These are phyloP conservation scores for Drosophila pseudotalamancana DNA, from an alignment of 2,888 invertebrate species.

Conservation along the genomic window DNA sequence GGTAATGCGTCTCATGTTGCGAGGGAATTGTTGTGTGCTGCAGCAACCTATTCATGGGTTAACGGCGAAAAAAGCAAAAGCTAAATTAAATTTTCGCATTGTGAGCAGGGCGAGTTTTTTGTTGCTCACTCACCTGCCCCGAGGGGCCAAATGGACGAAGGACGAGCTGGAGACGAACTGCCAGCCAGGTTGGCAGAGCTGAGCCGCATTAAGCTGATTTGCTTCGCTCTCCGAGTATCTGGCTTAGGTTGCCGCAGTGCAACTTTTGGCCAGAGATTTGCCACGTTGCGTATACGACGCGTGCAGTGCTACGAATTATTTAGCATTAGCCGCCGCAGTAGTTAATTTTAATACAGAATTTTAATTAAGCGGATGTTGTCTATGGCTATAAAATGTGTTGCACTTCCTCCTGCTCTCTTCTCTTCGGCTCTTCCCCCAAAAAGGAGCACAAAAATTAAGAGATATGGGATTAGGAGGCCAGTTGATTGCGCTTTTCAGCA, in stretches of 20 bases:
- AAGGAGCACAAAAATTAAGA: not conserved
- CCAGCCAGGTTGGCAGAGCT: slow-evolving; percentile 47
- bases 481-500: no score
- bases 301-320: slow-evolving; percentile 40
- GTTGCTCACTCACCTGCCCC: not conserved
- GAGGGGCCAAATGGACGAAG: slow-evolving; percentile 10
- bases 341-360: slow-evolving; percentile 68
- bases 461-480: no score
- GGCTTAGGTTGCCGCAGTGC: slow-evolving; percentile 43
- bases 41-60: slow-evolving; percentile 39
- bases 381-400: slow-evolving; percentile 5
- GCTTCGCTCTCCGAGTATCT: slow-evolving; percentile 16
- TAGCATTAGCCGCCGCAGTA: slow-evolving; percentile 61
- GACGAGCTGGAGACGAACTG: slow-evolving; percentile 15
- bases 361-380: slow-evolving; percentile 60
- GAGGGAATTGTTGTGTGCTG: slow-evolving; percentile 13
- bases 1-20: slow-evolving; percentile 66
- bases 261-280: slow-evolving; percentile 27
- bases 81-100: slow-evolving; percentile 76
- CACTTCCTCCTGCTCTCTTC: not conserved
- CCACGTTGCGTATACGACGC: slow-evolving; percentile 63
- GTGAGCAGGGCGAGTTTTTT: slow-evolving; percentile 41
- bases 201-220: slow-evolving; percentile 73
- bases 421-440: no score
- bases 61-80: slow-evolving; percentile 54